Evolutionary conservation across 37 sponge, comb jelly and placozoan species (phyloP).

Genomic region (Chondrosia reniformis): DNA sequence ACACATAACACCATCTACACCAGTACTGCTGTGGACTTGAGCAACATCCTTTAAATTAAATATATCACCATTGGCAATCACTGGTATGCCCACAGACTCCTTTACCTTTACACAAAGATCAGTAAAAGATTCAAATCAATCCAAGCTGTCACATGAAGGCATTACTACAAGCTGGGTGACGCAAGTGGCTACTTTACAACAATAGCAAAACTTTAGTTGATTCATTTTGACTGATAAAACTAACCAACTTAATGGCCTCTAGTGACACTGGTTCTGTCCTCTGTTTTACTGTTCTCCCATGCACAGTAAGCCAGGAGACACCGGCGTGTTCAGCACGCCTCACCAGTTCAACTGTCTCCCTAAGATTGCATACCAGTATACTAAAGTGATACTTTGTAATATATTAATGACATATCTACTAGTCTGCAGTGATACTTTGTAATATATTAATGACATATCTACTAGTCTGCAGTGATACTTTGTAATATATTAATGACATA

Average conservation of each 20-base stretch:
- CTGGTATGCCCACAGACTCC: slow-evolving; percentile 76
- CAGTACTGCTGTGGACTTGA: slow-evolving; percentile 34
- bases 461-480: too few species aligned
- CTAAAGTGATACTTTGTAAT: too few species aligned
- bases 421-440: too few species aligned
- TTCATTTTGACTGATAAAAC: too few species aligned
- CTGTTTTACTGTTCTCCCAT: slow-evolving; percentile 84
- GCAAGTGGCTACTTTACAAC: too few species aligned
- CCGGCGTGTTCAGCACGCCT: slow-evolving; percentile 70
- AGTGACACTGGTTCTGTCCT: slow-evolving; percentile 69
- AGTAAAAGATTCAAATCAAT: too few species aligned
- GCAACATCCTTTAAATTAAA: slow-evolving; percentile 34
- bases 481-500: not conserved
- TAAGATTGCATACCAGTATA: too few species aligned
- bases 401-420: too few species aligned
- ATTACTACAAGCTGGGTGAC: too few species aligned
- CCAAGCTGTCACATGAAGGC: too few species aligned
- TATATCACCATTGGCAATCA: slow-evolving; percentile 92
- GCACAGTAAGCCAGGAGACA: slow-evolving; percentile 84
- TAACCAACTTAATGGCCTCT: slow-evolving; percentile 76
- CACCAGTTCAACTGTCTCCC: slow-evolving; percentile 78
- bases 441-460: not conserved
- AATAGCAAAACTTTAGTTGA: too few species aligned
- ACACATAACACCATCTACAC: slow-evolving; percentile 87
- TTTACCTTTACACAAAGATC: slow-evolving; percentile 50